A percentile compares a stretch with the other conserved stretches of the same genome.
These are phyloP conservation scores for Cariama cristata DNA, from an alignment of 2,113 vertebrate genomes.

Conservation along the genomic window DNA sequence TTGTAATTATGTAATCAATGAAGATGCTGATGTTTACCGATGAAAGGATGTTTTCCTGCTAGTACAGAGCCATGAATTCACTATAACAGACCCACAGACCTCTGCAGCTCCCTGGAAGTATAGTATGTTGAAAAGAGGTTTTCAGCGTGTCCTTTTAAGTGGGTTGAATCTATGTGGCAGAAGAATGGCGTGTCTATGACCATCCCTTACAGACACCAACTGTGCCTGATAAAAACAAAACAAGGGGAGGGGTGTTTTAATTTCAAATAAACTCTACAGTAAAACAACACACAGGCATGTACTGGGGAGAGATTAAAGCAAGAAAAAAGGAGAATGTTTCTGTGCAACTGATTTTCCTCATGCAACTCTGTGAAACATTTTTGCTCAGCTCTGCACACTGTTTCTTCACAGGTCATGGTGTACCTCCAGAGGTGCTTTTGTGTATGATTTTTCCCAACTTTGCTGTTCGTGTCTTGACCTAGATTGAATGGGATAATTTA, in stretches of 20 bases:
- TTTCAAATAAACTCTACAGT: not conserved
- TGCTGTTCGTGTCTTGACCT: not conserved
- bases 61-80: conserved; percentile 23
- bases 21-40: conserved; percentile 42
- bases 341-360: not conserved
- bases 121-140: not conserved
- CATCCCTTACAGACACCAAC: not conserved
- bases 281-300: not conserved
- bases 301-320: not conserved
- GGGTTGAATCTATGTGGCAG: not conserved
- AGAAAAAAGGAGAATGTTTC: not conserved
- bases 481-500: conserved; percentile 32
- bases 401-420: not conserved
- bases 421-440: not conserved
- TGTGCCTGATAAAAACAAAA: not conserved
- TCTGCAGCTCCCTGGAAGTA: not conserved
- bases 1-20: conserved; percentile 54
- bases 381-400: not conserved
- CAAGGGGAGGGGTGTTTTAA: not conserved
- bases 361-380: not conserved
- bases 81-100: not conserved
- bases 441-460: not conserved
- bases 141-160: not conserved
- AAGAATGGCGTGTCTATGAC: not conserved
- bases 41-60: not conserved